phyloP scores from a whole-genome alignment of 2,888 invertebrate genomes.

The Folsomia manolachei region DNA sequence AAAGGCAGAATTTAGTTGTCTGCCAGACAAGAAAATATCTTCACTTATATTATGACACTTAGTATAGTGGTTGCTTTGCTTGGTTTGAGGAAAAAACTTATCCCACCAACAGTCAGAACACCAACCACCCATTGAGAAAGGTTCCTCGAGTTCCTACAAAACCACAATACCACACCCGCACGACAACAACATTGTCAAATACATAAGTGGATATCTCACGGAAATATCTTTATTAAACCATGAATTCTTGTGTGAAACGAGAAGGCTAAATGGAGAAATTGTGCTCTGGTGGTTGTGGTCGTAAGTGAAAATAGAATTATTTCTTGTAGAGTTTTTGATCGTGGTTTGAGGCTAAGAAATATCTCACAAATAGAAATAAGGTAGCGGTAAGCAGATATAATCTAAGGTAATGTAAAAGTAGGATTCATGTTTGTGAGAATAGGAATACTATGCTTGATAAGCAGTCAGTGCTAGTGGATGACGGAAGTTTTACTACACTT shows the following conservation, averaged over 20 bases:
- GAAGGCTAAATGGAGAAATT: neutral
- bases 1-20: neutral
- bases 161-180: neutral
- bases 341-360: constrained; percentile 11
- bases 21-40: neutral
- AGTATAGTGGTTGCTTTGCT: neutral
- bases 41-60: neutral
- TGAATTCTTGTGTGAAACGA: neutral
- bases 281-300: neutral
- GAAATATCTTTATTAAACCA: constrained; percentile 7
- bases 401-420: constrained; percentile 6
- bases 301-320: neutral
- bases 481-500: neutral
- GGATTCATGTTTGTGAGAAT: constrained; percentile 19
- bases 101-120: neutral
- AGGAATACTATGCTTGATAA: constrained; percentile 14
- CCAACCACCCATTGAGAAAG: too few relatives aligned
- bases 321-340: neutral
- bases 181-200: neutral
- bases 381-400: constrained; percentile 8
- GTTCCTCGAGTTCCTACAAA: too few relatives aligned
- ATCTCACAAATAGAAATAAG: constrained; percentile 1
- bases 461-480: neutral
- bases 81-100: neutral
- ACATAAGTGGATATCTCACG: neutral